Evolutionary conservation across 35 echinoderm and acorn worm genomes (phyloP), one percentile per base, ranked within the genome.

Genomic region (Diadema setosum): DNA sequence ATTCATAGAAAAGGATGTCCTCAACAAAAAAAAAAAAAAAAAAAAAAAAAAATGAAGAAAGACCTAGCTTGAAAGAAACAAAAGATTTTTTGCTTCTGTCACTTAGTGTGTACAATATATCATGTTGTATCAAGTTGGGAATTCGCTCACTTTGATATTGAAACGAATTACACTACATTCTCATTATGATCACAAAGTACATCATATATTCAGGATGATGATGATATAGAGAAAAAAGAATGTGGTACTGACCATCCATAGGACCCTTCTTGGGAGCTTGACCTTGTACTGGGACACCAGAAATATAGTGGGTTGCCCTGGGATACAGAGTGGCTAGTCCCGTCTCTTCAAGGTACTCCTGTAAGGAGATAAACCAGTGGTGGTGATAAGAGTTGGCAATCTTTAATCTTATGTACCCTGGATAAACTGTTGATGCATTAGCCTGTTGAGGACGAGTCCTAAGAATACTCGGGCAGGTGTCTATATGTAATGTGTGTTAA

Each of bases 231-330:
- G 7, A 39, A 12, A 75, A 35, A 3, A 3, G 14, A 2, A n/a
- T n/a, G n/a, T n/a, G n/a, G n/a, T n/a, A 78, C 73, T 39, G 39
- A 78, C 73, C 36, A 44, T 78, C 73, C 73, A 78, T 78, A 8
- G 73, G 15, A 42, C 34, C 29, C 6, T 42, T 41, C 73, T 78
- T 78, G 12, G 73, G 73, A 25, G 73, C 40, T 42, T 39, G 73
- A 6, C 34, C 24, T 21, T 78, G 29, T 21, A 33, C 73, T 41
- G 21, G 34, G 1, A 78, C 34, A 41, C 73, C 73, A 18, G 16
- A 14, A 3, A 78, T 26, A 25, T 78, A 78, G 25, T 78, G 73
- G 35, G 40, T 41, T 44, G 73, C 29, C 73, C 73, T 26, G 2
- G 73, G 33, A 20, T 78, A 78, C 14, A 78, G 73, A n/a, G 33